phyloP scores from a whole-genome alignment of 2,888 invertebrate genomes.

The Hipparchia sbordonii region DNA sequence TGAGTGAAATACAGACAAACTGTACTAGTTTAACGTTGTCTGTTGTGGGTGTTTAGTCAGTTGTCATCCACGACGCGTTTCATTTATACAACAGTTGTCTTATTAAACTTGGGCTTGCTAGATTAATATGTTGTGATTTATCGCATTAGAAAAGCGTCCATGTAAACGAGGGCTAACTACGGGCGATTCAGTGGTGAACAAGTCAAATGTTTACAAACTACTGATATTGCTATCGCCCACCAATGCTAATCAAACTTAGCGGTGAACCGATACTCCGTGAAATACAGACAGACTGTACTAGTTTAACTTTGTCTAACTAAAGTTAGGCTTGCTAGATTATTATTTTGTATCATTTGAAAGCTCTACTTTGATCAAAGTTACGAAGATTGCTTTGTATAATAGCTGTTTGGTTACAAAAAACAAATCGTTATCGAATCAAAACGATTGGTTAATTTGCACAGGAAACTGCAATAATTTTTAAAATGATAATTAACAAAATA shows the following conservation, averaged over 20 bases:
- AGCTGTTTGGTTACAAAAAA: neutral
- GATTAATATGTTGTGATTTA: no score
- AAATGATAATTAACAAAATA: neutral
- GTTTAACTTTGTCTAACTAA: slow-evolving; percentile 6
- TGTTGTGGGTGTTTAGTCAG: no score
- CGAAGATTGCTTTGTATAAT: neutral
- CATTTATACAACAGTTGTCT: no score
- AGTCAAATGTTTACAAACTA: slow-evolving; percentile 24
- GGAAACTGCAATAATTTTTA: neutral
- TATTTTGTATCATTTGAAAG: neutral
- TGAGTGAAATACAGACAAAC: no score
- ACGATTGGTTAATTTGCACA: no score
- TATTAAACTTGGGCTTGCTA: no score
- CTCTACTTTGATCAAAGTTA: neutral
- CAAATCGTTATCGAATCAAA: neutral
- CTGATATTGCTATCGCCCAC: slow-evolving; percentile 38
- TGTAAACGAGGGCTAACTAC: neutral
- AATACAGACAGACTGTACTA: slow-evolving; percentile 8
- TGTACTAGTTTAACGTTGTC: no score
- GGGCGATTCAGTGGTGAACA: neutral
- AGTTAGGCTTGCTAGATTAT: neutral
- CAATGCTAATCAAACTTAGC: slow-evolving; percentile 26
- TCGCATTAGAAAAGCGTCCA: neutral
- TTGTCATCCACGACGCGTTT: no score
- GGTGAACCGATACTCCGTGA: slow-evolving; percentile 16